Evolutionary conservation across 2,797 vertebrate genomes (phyloP).

Genomic region (Syngnathus rostellatus): DNA sequence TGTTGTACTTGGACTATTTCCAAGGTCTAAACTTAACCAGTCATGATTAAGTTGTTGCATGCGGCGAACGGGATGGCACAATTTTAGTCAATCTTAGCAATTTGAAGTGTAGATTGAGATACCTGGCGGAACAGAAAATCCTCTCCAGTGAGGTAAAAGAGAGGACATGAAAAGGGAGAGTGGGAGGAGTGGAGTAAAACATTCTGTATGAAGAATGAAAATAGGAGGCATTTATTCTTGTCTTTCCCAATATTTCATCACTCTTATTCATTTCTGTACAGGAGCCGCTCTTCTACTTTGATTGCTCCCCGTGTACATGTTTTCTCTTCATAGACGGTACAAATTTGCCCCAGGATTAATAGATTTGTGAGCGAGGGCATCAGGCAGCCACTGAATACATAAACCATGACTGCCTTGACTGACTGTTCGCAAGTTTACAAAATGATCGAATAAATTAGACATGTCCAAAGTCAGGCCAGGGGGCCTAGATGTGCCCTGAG

Average conservation of each 20-base stretch:
- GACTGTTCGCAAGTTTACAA: not conserved
- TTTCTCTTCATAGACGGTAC: not conserved
- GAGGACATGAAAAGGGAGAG: not conserved
- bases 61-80: no score
- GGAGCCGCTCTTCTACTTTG: not conserved
- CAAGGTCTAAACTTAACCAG: no score
- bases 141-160: no score
- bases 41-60: no score
- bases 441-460: not conserved
- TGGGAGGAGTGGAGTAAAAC: not conserved
- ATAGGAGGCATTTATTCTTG: not conserved
- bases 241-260: constrained; percentile 3
- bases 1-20: no score
- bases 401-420: not conserved
- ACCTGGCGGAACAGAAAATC: no score
- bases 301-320: not conserved
- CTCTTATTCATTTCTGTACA: not conserved
- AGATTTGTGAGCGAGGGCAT: not conserved
- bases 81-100: no score
- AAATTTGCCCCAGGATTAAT: not conserved
- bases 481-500: no score
- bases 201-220: not conserved
- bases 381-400: not conserved
- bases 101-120: no score
- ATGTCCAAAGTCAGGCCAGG: no score